Evolutionary conservation across 2,113 vertebrate genomes (phyloP).

Genomic region (Anas platyrhynchos): DNA sequence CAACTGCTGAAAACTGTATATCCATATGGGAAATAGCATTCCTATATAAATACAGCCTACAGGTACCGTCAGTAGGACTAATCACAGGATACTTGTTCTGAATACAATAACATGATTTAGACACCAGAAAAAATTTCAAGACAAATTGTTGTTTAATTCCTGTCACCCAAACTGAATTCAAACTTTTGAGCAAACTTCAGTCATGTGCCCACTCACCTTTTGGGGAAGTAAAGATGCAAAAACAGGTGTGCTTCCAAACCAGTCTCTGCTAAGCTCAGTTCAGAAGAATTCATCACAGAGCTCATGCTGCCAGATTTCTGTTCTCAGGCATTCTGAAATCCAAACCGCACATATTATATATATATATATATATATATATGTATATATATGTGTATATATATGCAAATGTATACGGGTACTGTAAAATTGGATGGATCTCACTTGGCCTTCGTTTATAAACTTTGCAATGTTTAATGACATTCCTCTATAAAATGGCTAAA

Average conservation of each 20-base stretch:
- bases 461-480: neutral
- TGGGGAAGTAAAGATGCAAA: rapidly evolving
- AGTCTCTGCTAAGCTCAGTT: neutral
- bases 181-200: neutral
- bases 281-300: neutral
- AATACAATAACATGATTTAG: neutral
- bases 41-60: neutral
- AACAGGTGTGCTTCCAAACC: neutral
- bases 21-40: neutral
- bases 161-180: neutral
- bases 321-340: neutral
- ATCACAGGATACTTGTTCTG: neutral
- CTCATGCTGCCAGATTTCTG: neutral
- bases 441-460: neutral
- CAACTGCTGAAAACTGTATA: neutral
- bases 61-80: neutral
- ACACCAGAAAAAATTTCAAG: neutral
- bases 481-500: neutral
- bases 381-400: neutral
- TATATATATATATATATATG: rapidly evolving
- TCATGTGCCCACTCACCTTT: neutral
- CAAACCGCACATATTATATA: neutral
- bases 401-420: rapidly evolving
- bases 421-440: neutral
- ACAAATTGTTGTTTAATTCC: neutral